Conservation (phyloP, 2,113 vertebrate genomes). For the Laticauda colubrina region DNA sequence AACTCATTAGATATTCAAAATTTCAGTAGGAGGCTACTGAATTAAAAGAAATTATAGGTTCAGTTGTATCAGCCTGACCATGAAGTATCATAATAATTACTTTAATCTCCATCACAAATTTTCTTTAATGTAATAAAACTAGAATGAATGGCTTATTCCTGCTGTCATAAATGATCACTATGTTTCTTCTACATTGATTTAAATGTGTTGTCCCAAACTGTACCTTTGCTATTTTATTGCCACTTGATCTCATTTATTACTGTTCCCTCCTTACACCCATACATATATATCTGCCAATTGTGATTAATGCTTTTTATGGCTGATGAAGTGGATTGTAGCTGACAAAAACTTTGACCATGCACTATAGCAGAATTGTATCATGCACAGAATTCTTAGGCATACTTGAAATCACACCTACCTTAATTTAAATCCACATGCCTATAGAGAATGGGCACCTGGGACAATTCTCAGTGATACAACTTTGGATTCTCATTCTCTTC, state of each 20-base stretch:
- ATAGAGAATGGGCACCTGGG: background rate
- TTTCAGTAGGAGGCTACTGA: background rate
- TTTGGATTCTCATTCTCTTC: background rate
- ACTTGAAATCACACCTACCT: background rate
- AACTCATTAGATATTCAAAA: background rate
- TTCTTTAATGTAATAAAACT: background rate
- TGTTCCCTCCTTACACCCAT: background rate
- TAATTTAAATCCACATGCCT: background rate
- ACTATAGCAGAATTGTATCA: background rate
- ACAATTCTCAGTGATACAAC: background rate
- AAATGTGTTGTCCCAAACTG: background rate
- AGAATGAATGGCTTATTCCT: background rate
- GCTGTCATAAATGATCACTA: background rate
- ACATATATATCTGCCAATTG: background rate
- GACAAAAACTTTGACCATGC: background rate
- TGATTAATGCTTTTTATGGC: background rate
- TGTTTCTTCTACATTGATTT: background rate
- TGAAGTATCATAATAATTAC: background rate
- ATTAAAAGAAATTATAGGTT: background rate
- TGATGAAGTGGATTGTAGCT: background rate
- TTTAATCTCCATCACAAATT: background rate
- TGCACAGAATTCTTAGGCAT: background rate
- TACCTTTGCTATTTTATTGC: background rate
- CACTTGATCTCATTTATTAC: background rate
- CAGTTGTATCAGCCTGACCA: background rate